Evolutionary conservation across 2,797 vertebrate species (phyloP).

Genomic region (Vireo griseus): DNA sequence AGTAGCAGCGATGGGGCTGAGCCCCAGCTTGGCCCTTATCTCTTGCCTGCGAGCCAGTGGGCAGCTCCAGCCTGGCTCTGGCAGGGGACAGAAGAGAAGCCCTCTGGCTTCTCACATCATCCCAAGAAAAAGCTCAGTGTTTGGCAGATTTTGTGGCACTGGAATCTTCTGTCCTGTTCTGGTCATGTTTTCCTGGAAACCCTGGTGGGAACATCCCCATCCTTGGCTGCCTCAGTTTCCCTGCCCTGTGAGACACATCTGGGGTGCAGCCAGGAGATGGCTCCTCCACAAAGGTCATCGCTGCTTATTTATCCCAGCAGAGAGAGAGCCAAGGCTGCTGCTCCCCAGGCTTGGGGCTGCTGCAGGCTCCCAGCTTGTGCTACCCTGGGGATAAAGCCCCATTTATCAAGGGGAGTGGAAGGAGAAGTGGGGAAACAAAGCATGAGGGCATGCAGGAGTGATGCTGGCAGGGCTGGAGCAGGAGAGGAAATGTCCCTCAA

Average conservation of each 20-base stretch:
- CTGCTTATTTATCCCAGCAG: background rate
- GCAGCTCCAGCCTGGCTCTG: background rate
- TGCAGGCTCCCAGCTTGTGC: rapidly evolving
- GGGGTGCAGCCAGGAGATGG: background rate
- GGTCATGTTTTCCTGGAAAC: background rate
- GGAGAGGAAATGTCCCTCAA: background rate
- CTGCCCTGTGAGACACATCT: background rate
- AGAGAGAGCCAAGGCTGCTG: background rate
- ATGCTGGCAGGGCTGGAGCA: background rate
- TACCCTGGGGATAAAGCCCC: background rate
- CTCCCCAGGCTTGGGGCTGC: rapidly evolving
- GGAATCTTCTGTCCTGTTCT: background rate
- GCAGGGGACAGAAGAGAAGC: background rate
- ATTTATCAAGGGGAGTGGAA: too few relatives aligned
- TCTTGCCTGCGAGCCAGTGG: background rate
- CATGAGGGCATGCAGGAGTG: background rate
- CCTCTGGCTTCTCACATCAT: rapidly evolving
- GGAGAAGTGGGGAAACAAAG: background rate
- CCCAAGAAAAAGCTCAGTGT: background rate
- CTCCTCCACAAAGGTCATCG: background rate
- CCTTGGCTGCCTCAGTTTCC: background rate
- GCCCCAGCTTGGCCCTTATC: background rate
- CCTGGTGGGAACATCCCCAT: background rate
- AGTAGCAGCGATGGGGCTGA: background rate
- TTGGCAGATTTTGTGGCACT: background rate